Percentiles rank a stretch among this genome's conserved stretches.
phyloP scores from a whole-genome alignment of 2,797 vertebrate species.

The Lepilemur septentrionalis region DNA sequence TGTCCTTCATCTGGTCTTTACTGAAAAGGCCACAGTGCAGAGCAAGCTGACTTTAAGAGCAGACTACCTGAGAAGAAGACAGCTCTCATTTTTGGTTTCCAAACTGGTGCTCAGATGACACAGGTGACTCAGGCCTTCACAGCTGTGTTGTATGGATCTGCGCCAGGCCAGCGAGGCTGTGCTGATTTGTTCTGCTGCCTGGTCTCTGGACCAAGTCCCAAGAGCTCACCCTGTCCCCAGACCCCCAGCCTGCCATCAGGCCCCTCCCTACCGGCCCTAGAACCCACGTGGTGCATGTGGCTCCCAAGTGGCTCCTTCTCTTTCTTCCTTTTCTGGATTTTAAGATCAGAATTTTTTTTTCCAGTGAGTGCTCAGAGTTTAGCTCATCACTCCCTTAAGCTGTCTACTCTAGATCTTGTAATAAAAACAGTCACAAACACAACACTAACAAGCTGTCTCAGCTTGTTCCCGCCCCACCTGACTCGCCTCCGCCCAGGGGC shows the following conservation, averaged over 20 bases:
- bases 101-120: not conserved
- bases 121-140: not conserved
- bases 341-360: not conserved
- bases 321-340: not conserved
- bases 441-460: not conserved
- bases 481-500: not conserved
- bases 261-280: too few species aligned
- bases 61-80: not conserved
- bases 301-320: not conserved
- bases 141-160: too few species aligned
- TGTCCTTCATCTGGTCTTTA: not conserved
- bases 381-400: not conserved
- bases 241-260: not conserved
- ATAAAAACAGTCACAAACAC: not conserved
- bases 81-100: not conserved
- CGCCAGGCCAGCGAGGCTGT: not conserved
- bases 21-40: too few species aligned
- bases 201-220: too few species aligned
- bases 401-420: not conserved
- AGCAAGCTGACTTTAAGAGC: not conserved
- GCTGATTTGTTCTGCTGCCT: not conserved
- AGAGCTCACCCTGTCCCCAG: not conserved
- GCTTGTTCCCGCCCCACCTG: not conserved
- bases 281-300: not conserved
- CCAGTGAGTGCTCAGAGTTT: not conserved